phyloP scores from a whole-genome alignment of 2,888 invertebrate species.

The Petrolisthes cinctipes region DNA sequence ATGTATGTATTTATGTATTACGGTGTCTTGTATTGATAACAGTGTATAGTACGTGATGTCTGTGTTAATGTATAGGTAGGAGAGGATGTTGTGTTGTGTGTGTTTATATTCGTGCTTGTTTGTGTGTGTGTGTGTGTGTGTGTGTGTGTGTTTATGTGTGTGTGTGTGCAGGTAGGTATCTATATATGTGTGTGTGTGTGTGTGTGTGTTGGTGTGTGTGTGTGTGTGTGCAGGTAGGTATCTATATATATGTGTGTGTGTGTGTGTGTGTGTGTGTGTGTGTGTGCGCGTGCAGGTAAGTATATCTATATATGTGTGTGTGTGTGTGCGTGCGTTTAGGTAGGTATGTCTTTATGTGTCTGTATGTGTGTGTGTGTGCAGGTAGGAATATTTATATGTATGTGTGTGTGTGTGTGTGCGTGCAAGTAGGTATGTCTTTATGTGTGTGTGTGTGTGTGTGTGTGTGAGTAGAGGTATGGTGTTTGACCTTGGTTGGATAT shows the following conservation, averaged over 20 bases:
- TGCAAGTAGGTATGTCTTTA: too few relatives aligned
- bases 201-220: background rate
- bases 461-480: background rate
- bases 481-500: too few relatives aligned
- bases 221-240: too few relatives aligned
- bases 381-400: background rate
- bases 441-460: background rate
- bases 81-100: background rate
- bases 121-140: background rate
- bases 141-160: too few relatives aligned
- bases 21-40: too few relatives aligned
- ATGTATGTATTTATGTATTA: too few relatives aligned
- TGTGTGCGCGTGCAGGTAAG: constrained; percentile 1
- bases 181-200: too few relatives aligned
- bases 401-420: background rate
- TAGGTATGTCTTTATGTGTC: background rate
- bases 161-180: too few relatives aligned
- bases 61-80: background rate
- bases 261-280: constrained; percentile 6
- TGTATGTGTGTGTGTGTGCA: background rate
- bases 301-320: background rate
- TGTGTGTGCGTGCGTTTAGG: too few relatives aligned
- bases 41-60: background rate
- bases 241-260: background rate
- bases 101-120: too few relatives aligned